A percentile compares a stretch with the other conserved stretches of the same genome.
Evolutionary conservation across 2,797 vertebrate genomes (phyloP).

Genomic region (Amblyopsis hoosieri): DNA sequence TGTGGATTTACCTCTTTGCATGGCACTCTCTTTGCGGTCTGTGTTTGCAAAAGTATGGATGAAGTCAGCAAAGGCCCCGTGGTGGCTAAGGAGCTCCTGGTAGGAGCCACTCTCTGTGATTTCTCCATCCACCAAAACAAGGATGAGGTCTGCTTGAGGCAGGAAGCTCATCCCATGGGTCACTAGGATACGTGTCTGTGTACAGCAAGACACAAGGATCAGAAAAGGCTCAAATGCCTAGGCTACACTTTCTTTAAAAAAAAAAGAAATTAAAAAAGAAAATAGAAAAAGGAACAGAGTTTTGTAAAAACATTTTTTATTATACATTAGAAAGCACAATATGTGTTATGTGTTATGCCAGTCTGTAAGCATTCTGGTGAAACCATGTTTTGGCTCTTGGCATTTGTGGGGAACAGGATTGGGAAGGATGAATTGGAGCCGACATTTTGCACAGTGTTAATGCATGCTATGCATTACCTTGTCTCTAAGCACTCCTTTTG

Average conservation of each 20-base stretch:
- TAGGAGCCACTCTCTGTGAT: slow-evolving; percentile 93
- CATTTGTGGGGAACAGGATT: slow-evolving; percentile 7
- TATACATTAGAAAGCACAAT: background rate
- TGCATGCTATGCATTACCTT: slow-evolving; percentile 74
- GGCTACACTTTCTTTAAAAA: slow-evolving; percentile 30
- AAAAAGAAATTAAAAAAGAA: too few relatives aligned
- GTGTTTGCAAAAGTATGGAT: slow-evolving; percentile 78
- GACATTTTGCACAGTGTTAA: background rate
- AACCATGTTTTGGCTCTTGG: slow-evolving; percentile 27
- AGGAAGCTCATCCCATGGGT: slow-evolving; percentile 89
- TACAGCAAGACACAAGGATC: slow-evolving; percentile 45
- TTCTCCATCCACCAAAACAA: slow-evolving; percentile 86
- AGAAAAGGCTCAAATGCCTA: slow-evolving; percentile 47
- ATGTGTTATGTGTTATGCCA: slow-evolving; percentile 10
- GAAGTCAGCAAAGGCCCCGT: slow-evolving; percentile 88
- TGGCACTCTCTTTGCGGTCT: slow-evolving; percentile 72
- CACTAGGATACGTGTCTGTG: slow-evolving; percentile 92
- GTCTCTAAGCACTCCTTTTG: slow-evolving; percentile 86
- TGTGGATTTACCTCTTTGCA: slow-evolving; percentile 77
- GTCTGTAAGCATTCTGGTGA: slow-evolving; percentile 31
- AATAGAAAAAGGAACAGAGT: too few relatives aligned
- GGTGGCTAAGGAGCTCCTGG: slow-evolving; percentile 86
- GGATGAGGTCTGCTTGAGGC: slow-evolving; percentile 87
- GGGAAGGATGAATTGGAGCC: background rate
- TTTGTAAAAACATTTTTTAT: background rate